Conservation (phyloP, 2,113 vertebrate species). For the Embiotoca jacksoni region DNA sequence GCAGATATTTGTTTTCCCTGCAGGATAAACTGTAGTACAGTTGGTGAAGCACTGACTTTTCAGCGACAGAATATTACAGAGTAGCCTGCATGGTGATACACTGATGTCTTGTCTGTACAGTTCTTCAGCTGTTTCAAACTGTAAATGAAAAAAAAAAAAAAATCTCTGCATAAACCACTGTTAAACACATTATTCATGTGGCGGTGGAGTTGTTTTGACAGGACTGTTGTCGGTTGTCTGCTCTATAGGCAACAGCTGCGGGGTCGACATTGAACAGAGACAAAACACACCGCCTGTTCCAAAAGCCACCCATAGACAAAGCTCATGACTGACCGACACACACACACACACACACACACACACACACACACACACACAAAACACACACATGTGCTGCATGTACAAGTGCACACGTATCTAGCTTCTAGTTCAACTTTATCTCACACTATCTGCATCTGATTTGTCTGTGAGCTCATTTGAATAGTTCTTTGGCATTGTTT, state of each 20-base stretch:
- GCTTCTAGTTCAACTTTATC: conserved; percentile 19
- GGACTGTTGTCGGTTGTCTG: conserved; percentile 15
- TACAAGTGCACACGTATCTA: not conserved
- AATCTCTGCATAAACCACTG: not conserved
- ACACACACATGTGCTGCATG: not conserved
- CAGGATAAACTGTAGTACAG: not conserved
- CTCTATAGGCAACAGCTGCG: conserved; percentile 58
- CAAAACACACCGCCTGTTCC: conserved; percentile 47
- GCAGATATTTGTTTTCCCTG: not conserved
- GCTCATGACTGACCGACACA: not conserved
- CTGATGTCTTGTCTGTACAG: too few species aligned
- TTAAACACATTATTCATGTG: not conserved
- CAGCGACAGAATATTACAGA: not conserved
- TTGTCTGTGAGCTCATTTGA: conserved; percentile 52
- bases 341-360: not conserved
- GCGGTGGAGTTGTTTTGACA: conserved; percentile 36
- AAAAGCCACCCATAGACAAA: conserved; percentile 10
- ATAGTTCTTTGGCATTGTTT: conserved; percentile 65
- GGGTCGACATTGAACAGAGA: conserved; percentile 23
- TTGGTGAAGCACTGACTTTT: too few species aligned
- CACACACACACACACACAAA: not conserved
- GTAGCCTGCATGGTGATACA: not conserved
- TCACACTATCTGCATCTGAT: conserved; percentile 42
- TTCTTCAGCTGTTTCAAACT: not conserved
- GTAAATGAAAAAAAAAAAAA: conserved; percentile 2